Conservation (phyloP, 2,113 vertebrate genomes). For the Myocastor coypus region DNA sequence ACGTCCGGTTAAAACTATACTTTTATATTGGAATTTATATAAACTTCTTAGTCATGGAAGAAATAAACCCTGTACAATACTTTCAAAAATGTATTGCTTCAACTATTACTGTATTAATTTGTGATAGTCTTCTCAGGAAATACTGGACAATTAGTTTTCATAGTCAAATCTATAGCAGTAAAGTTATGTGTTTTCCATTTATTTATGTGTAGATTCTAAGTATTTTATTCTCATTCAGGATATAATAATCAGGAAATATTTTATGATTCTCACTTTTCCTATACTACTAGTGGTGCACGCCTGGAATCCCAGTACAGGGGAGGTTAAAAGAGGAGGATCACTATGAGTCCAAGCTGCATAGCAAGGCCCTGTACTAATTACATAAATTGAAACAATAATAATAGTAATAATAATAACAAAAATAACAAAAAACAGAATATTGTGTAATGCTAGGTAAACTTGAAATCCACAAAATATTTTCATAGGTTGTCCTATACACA, state of each 20-base stretch:
- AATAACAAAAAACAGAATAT: slow-evolving; percentile 37
- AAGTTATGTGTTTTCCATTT: slow-evolving; percentile 58
- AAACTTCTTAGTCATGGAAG: slow-evolving; percentile 88
- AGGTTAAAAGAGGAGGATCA: too few species aligned
- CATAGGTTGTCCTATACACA: not conserved
- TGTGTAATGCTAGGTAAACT: slow-evolving; percentile 44
- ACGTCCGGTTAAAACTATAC: too few species aligned
- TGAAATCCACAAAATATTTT: slow-evolving; percentile 67
- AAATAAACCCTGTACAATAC: slow-evolving; percentile 86
- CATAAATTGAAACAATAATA: too few species aligned
- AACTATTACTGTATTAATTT: slow-evolving; percentile 75
- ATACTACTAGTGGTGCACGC: slow-evolving; percentile 4
- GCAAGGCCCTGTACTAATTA: too few species aligned
- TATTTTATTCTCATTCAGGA: slow-evolving; percentile 68
- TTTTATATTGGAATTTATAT: slow-evolving; percentile 83
- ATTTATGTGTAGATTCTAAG: slow-evolving; percentile 72
- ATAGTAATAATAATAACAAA: not conserved
- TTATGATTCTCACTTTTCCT: slow-evolving; percentile 65
- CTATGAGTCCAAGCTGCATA: too few species aligned
- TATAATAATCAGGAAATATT: slow-evolving; percentile 74
- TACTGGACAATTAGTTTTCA: slow-evolving; percentile 80
- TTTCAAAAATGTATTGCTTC: slow-evolving; percentile 82
- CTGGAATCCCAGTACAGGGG: too few species aligned
- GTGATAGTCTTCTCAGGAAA: slow-evolving; percentile 80
- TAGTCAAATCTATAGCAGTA: slow-evolving; percentile 83